Percentiles rank a stretch among this genome's conserved stretches.
phyloP scores from a whole-genome alignment of 2,113 vertebrate species.

The Oncorhynchus masou region DNA sequence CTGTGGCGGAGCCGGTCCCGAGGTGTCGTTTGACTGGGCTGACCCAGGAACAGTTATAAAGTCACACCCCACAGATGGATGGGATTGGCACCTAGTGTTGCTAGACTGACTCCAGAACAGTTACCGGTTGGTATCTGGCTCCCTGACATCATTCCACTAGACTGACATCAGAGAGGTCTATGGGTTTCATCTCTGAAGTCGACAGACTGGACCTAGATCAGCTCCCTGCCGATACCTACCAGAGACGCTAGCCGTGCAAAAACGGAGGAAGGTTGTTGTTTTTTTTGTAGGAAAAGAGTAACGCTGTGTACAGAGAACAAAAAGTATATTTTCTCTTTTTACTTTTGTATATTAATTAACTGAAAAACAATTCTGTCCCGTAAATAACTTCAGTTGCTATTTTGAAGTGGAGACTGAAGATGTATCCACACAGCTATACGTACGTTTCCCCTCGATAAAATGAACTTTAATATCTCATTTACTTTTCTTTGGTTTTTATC shows the following conservation, averaged over 20 bases:
- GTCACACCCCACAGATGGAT: neutral
- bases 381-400: slow-evolving; percentile 80
- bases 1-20: neutral
- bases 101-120: neutral
- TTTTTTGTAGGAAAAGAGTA: slow-evolving; percentile 74
- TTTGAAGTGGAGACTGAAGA: slow-evolving; percentile 77
- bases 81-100: neutral
- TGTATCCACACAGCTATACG: slow-evolving; percentile 53
- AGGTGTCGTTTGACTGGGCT: neutral
- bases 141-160: neutral
- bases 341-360: slow-evolving; percentile 95
- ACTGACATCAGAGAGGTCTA: slow-evolving; percentile 18
- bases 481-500: slow-evolving; percentile 3
- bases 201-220: slow-evolving; percentile 11
- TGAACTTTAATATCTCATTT: neutral
- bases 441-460: slow-evolving; percentile 30
- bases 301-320: slow-evolving; percentile 95
- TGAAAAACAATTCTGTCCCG: slow-evolving; percentile 81
- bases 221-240: slow-evolving; percentile 8
- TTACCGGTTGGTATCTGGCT: neutral
- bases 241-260: slow-evolving; percentile 24
- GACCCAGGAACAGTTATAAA: neutral
- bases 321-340: slow-evolving; percentile 99
- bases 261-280: slow-evolving; percentile 64
- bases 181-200: neutral